Evolutionary conservation across 2,797 vertebrate genomes (phyloP).

Genomic region (Cephalopachus bancanus): DNA sequence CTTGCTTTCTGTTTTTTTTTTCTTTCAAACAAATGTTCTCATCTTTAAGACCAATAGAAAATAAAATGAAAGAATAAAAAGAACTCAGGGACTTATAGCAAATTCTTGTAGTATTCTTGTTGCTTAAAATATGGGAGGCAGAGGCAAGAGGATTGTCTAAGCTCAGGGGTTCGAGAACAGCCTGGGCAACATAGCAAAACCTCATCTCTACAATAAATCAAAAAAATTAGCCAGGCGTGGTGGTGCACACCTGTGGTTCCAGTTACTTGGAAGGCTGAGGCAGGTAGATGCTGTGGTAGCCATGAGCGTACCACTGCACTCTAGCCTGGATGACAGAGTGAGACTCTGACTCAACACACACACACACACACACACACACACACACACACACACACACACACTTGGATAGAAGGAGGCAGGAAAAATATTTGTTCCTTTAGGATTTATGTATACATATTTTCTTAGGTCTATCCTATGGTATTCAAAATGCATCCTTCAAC

Average conservation of each 20-base stretch:
- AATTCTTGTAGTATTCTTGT: conserved; percentile 49
- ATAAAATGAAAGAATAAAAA: conserved; percentile 41
- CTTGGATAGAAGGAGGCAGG: conserved; percentile 35
- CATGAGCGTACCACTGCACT: too few species aligned
- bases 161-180: too few species aligned
- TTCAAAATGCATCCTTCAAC: not conserved
- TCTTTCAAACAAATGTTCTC: conserved; percentile 19
- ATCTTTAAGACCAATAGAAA: conserved; percentile 19
- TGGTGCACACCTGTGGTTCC: too few species aligned
- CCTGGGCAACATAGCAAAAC: too few species aligned
- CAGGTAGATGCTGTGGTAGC: too few species aligned
- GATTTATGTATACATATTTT: conserved; percentile 8
- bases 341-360: too few species aligned
- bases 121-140: conserved; percentile 45
- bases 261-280: too few species aligned
- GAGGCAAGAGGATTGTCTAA: too few species aligned
- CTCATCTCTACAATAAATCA: too few species aligned
- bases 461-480: not conserved
- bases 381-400: not conserved
- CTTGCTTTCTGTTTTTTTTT: not conserved
- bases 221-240: too few species aligned
- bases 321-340: too few species aligned
- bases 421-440: conserved; percentile 48
- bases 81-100: conserved; percentile 1
- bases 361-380: too few species aligned